Base-by-base conservation (phyloP, 1,140 invertebrate species). In the Drosophila punjabiensis region DNA sequence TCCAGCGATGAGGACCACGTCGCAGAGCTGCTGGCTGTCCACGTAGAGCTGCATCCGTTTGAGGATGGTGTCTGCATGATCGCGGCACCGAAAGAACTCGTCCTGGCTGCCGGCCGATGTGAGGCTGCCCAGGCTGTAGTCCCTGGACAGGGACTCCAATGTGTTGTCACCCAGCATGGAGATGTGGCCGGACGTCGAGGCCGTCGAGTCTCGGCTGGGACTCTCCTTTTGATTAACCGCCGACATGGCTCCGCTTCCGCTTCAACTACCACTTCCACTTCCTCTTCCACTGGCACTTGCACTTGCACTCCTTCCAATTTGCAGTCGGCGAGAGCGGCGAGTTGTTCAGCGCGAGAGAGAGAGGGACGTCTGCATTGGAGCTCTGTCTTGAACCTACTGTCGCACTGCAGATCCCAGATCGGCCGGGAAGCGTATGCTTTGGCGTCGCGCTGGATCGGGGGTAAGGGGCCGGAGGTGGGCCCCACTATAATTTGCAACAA, bases 21-120 rank as follows among this genome's bases (percentile, higher is more conserved):
- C 97, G 82, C 96, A 97, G 60, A 98, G 93, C 92, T 97, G 96
- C 80, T 97, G 95, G 68, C 96, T 95, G 80, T 96, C 95, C 60
- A 97, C 95, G 93, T 97, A 98, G 48, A 95, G 94, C 91, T 96
- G 96, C 96, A 98, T 97, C 86, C 96, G 95, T 69, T 95, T 95
- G 47, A 98, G 94, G 87, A 97, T 97, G 30, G 94, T 94, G 89
- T 97, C 97, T 1, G 97, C 96, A 94, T 98, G 97, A 76, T 96
- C 96, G 79, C 95, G 94, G 88, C 96, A 96, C 68, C 95, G 95
- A 93, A 97, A 97, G 88, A 95, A 96, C 94, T 97, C 97, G 92
- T 97, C 96, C 79, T 95, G 95, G 61, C 83, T 93, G 61, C 85
- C 83, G 30, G 92, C 78, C 5, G 93, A 93, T 9, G 82, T 93